These are phyloP conservation scores for Drosophila grimshawi DNA, from an alignment of 1,140 invertebrate species.

Conservation along the genomic window DNA sequence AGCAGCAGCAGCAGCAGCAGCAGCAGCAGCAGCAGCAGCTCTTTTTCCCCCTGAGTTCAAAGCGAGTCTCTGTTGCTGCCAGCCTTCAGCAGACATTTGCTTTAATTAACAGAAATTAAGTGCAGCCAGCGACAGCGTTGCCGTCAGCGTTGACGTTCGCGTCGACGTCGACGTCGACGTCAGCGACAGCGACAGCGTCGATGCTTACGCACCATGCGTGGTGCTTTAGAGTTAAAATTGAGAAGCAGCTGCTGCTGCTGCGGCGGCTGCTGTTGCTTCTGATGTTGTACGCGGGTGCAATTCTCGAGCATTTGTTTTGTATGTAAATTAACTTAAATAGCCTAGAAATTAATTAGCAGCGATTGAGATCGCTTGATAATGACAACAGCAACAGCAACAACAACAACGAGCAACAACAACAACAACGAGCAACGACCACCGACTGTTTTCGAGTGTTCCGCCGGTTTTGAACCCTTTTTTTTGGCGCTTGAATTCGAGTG, in stretches of 20 bases:
- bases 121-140: conserved; percentile 36
- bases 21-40: conserved; percentile 7
- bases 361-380: conserved; percentile 78
- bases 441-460: conserved; percentile 54
- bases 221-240: neutral
- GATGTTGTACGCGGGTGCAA: conserved; percentile 60
- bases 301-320: conserved; percentile 58
- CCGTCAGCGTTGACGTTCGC: conserved; percentile 38
- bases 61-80: neutral
- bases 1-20: conserved; percentile 1
- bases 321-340: conserved; percentile 83
- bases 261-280: neutral
- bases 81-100: conserved; percentile 58
- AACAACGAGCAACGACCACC: conserved; percentile 55
- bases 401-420: conserved; percentile 19
- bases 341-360: conserved; percentile 82
- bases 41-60: neutral
- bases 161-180: conserved; percentile 29
- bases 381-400: conserved; percentile 57
- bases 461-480: conserved; percentile 57
- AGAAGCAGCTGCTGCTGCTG: conserved; percentile 19
- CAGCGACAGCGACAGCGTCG: conserved; percentile 25
- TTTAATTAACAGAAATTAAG: conserved; percentile 80
- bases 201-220: conserved; percentile 52
- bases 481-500: conserved; percentile 25